Evolutionary conservation across 2,797 vertebrate species (phyloP), one percentile per base, ranked within the genome.

Genomic region (Cottoperca gobio): DNA sequence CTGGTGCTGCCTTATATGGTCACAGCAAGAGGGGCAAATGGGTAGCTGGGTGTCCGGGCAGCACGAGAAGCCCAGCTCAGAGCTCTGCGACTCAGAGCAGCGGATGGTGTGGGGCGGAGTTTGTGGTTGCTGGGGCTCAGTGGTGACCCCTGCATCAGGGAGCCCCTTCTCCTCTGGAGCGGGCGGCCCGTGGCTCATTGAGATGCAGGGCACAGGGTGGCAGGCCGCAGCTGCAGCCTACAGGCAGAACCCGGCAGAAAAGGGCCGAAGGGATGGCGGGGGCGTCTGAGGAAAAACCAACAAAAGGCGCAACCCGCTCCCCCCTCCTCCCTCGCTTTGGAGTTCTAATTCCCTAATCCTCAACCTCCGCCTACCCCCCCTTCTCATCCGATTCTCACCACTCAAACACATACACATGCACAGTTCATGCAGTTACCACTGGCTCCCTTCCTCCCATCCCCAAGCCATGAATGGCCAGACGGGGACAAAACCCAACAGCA

Each of bases 221-320:
- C 90, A 87, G 92, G 94, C 90, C 82, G 91, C 95, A 96, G 96
- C 97, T 97, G 97, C 95, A 95, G 87, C 92, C 95, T 95, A 91
- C 90, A 92, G 91, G 89, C 92, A 91, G 89, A 88, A 79, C 89
- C 83, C 88, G 89, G 91, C 88, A 94, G 93, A 93, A 94, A 93
- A 91, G 94, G 89, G 94, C 95, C 88, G 82, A 91, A 85, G 91
- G 90, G 92, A 87, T 85, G 93, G 93, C 86, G 93, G 89, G 94
- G 94, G 93, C 82, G 94, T 91, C 92, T 92, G 89, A 87, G 89
- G 93, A 93, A 91, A 91, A 92, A 91, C 81, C 90, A 94, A 96
- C 95, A 96, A 96, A 95, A 96, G 95, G 84, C 86, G 63, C 74
- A 73, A 71, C 79, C 82, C 84, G 68, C 78, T 55, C 55, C 70